Conservation (phyloP, 2,113 vertebrate genomes). For the Aldabrachelys gigantea region DNA sequence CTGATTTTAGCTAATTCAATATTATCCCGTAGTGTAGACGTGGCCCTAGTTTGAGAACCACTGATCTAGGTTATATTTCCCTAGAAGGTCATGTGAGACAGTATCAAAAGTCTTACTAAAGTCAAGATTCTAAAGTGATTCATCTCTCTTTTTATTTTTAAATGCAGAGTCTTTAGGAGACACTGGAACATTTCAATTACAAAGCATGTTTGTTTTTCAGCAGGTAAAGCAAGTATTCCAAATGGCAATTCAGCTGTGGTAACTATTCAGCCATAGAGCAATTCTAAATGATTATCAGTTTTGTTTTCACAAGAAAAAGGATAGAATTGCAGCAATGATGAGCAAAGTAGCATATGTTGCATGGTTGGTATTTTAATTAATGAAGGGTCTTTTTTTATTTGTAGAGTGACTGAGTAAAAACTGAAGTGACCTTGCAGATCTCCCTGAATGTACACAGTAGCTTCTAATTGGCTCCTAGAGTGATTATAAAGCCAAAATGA, state of each 20-base stretch:
- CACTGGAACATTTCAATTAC: neutral
- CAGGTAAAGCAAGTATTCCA: neutral
- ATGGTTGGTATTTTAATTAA: neutral
- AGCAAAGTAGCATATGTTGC: neutral
- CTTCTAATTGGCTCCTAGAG: neutral
- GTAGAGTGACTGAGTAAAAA: neutral
- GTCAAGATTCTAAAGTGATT: too few species aligned
- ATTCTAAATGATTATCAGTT: neutral
- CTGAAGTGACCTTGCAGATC: neutral
- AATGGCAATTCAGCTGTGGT: neutral
- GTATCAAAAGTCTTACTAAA: too few species aligned
- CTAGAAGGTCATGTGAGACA: too few species aligned
- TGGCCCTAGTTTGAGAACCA: too few species aligned
- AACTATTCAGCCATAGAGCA: neutral
- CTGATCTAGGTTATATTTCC: too few species aligned
- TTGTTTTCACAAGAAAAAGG: neutral
- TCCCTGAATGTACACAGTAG: neutral
- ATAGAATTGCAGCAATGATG: neutral
- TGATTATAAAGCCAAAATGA: neutral
- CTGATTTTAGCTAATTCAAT: too few species aligned
- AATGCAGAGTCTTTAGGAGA: neutral
- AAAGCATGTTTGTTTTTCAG: neutral
- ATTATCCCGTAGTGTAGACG: too few species aligned
- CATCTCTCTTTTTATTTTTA: neutral
- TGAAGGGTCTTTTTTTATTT: neutral